These are phyloP conservation scores for Leistus spinibarbis DNA, from an alignment of 2,888 invertebrate species.

Conservation along the genomic window DNA sequence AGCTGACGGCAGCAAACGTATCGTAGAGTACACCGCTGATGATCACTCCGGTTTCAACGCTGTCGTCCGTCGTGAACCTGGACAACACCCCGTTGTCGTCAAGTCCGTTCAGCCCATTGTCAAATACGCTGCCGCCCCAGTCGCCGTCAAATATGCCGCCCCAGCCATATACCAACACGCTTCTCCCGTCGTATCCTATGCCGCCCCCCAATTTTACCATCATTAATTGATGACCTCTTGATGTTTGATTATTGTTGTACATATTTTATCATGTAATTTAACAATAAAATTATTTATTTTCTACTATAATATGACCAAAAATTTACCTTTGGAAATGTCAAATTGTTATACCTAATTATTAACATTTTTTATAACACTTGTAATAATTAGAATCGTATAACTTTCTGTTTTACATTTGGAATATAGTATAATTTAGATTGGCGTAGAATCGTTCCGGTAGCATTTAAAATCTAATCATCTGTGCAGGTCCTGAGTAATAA, in stretches of 20 bases:
- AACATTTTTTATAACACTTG: no score
- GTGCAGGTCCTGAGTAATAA: no score
- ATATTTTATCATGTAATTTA: neutral
- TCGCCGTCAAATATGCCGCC: conserved; percentile 39
- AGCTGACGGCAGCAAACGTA: conserved; percentile 60
- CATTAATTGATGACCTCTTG: neutral
- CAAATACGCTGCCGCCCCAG: neutral
- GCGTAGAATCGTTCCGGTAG: no score
- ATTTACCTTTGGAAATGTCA: no score
- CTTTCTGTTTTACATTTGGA: no score
- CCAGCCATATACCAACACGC: conserved; percentile 48
- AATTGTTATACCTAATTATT: no score
- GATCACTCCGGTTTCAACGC: conserved; percentile 61
- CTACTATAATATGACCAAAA: neutral
- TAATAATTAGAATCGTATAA: no score
- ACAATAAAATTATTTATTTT: neutral
- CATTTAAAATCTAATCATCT: no score
- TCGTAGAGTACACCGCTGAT: conserved; percentile 61
- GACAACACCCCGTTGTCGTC: conserved; percentile 16
- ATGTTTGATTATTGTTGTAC: neutral
- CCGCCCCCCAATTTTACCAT: conserved; percentile 48
- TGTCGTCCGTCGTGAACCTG: conserved; percentile 29
- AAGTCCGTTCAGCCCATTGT: conserved; percentile 43
- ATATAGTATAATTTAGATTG: no score
- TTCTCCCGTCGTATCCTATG: conserved; percentile 39